Base-by-base conservation (phyloP, 2,797 vertebrate genomes). In the Ataeniobius toweri region DNA sequence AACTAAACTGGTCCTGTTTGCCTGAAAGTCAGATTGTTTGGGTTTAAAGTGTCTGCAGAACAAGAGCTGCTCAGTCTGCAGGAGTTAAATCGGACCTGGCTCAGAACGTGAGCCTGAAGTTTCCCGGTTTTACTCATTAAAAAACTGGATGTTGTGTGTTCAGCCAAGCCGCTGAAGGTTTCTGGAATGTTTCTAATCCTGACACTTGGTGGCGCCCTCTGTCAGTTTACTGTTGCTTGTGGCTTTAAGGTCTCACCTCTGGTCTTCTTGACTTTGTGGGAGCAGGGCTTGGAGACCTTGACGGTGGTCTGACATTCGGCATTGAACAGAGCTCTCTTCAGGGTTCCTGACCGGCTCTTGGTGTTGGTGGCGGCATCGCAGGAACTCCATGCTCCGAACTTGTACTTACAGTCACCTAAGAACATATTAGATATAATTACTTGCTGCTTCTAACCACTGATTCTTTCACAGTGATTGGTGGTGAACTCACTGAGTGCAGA, bases 331-430 rank as follows among this genome's bases (percentile, higher is more conserved):
- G 94, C 97, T 87, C 97, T 96, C 95, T 98, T 95, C 94, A 99
- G 94, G 18, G 93, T 92, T 1, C 98, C 98, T 0, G 97, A 96
- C 26, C 97, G 95, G 71, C 91, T 95, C 92, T 97, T 98, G 87
- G 96, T 92, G 18, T 96, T 96, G 0, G 95, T 96, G 86, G 88
- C 80, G 7, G 92, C 75, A 2, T 97, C 97, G 2, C 98, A 99
- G 1, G 96, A 87, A 0, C 96, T 96, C 98, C 98, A 99, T 51
- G 88, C 96, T 59, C 95, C 95, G 74, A 98, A 99, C 92, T 97
- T 98, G 89, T 99, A 99, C 92, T 98, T 99, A 85, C 98, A 99
- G 90, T 99, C 98, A 0, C 96, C 98, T 99, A 91, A 50, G 63
- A 84, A 46, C 3, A 50, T 1, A 48, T 10, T n/a, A 48, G 12